Base-by-base conservation (phyloP, 2,797 vertebrate genomes). In the Oryzias dopingdopingensis region DNA sequence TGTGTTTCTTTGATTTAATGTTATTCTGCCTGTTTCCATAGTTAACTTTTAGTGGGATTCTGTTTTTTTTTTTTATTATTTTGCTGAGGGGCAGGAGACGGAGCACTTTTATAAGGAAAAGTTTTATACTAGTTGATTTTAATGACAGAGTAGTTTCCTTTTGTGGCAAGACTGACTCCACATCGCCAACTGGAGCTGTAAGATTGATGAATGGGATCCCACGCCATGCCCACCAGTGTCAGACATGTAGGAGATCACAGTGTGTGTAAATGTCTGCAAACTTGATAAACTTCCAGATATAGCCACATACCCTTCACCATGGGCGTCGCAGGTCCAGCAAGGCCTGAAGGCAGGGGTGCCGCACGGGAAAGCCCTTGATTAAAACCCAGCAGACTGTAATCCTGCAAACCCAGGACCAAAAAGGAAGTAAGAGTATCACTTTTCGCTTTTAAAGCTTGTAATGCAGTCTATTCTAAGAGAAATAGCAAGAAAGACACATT, bases 361-460 rank as follows among this genome's bases (percentile, higher is more conserved):
- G 42, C 78, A 75, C 72, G 80, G 89, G 83, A 88, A 88, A 88
- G 55, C 83, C 86, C 76, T 83, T 85, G 74, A 91, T 87, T 87
- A 85, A 83, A 82, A 77, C 76, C 66, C 65, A 37, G 40, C 52
- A 66, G 65, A 73, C 69, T 79, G 55, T 80, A 73, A 80, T 80
- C 56, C 72, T 60, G 81, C 76, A 84, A 65, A 79, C 51, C 69
- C 65, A 75, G 54, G 20, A 67, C 74, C 63, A 68, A 64, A 81
- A 74, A 65, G 79, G 78, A 85, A 86, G 67, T 63, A 32, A 63
- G 54, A 57, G 60, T 73, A 66, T 76, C 63, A 44, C 72, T 69
- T 80, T 84, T 56, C 60, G 53, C 59, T 73, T 79, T 75, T 72
- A 77, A 68, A 66, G 52, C 53, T 63, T 60, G 41, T 7, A 41